These are phyloP conservation scores for Lophotriccus pileatus DNA, from an alignment of 2,797 vertebrate species.

Conservation along the genomic window DNA sequence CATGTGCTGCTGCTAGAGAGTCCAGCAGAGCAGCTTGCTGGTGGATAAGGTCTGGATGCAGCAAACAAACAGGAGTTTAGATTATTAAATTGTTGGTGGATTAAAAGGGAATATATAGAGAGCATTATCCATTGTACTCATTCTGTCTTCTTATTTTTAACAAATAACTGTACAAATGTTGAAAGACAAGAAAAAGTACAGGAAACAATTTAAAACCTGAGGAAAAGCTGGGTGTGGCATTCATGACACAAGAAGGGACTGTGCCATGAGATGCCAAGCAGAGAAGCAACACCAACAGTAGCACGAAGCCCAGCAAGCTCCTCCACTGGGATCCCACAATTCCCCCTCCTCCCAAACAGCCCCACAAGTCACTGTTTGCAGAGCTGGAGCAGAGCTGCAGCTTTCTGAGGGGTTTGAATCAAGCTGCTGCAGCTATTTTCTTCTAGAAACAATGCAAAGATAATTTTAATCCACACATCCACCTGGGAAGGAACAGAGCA, in stretches of 20 bases:
- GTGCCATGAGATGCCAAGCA: accelerated
- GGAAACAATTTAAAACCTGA: background rate
- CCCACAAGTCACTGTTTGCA: background rate
- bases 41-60: background rate
- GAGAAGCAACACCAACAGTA: background rate
- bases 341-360: accelerated
- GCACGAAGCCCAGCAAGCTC: background rate
- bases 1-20: background rate
- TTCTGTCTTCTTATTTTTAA: background rate
- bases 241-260: background rate
- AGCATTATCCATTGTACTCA: background rate
- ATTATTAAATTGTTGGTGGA: background rate
- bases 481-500: background rate
- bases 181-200: background rate
- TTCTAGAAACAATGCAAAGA: background rate
- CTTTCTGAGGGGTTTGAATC: background rate
- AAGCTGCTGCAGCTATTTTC: background rate
- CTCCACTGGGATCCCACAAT: accelerated
- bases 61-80: background rate
- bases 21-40: background rate
- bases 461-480: background rate
- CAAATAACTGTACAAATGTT: background rate
- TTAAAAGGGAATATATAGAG: background rate
- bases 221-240: background rate
- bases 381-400: background rate